Conservation (phyloP, 2,113 vertebrate species). For the Crocuta crocuta region DNA sequence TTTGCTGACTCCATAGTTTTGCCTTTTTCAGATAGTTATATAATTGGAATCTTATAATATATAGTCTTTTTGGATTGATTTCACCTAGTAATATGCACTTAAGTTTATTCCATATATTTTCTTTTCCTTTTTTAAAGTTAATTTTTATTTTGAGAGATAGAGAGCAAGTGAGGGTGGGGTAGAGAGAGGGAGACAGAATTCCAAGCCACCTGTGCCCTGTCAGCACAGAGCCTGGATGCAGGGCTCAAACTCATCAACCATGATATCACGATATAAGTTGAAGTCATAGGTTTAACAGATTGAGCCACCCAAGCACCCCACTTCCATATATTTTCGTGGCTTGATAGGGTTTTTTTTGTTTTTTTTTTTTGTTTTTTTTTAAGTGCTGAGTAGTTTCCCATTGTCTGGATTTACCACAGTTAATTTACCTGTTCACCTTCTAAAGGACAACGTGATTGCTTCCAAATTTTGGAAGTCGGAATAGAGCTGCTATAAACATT, state of each 20-base stretch:
- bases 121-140: no score
- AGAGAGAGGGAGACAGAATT: no score
- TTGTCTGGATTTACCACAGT: neutral
- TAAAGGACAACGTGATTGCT: neutral
- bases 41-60: neutral
- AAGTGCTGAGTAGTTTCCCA: neutral
- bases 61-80: neutral
- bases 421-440: neutral
- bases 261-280: no score
- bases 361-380: neutral
- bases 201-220: no score
- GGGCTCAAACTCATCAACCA: no score
- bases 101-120: neutral
- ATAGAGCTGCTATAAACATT: neutral
- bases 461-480: neutral
- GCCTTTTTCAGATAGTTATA: neutral
- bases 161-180: no score
- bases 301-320: no score
- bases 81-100: neutral
- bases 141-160: no score
- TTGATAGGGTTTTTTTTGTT: neutral
- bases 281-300: no score
- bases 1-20: neutral
- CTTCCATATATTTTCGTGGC: neutral
- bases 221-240: no score